Evolutionary conservation across 2,797 vertebrate species (phyloP), one percentile per base, ranked within the genome.

Genomic region (Gambusia yucatana): DNA sequence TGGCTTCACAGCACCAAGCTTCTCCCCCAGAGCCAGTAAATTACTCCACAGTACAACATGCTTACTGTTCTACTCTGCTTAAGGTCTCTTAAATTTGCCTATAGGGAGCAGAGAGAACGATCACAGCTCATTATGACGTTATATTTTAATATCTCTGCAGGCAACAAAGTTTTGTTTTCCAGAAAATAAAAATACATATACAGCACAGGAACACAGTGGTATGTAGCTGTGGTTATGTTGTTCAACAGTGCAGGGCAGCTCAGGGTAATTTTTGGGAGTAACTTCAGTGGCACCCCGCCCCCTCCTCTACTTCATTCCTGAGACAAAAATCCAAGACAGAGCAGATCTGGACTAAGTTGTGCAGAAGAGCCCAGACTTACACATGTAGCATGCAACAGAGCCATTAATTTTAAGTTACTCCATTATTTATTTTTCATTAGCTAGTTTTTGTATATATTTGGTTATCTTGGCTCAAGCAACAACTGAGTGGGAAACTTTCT

Each of bases 201-300:
- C 5, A 43, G 6, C n/a, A 57, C 44, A 47, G 41, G 20, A 41
- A 33, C 28, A 8, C 11, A 8, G 47, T 55, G 73, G 4, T 16
- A 52, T 36, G n/a, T 1, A 57, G 39, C 30, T 28, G 41, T 74
- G 11, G 41, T 9, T 7, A 74, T 36, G 84, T 74, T 82, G 80
- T 91, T 88, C 82, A 85, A 76, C 72, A 13, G 69, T 36, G 73
- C 73, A 63, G 52, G 59, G 69, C 47, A 79, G 85, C 55, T 67
- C 44, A 20, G 77, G 77, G 71, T 85, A 47, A 73, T 79, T 87
- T 84, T 84, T 57, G 83, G 81, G 86, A 81, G 84, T 80, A 84
- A 87, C 86, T 84, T 81, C 70, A 81, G 83, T 52, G 79, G 61
- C 75, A 72, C 74, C 82, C 79, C 75, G 5, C 82, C 82, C 69